These are phyloP conservation scores for Asobara japonica DNA, from an alignment of 1,140 invertebrate species.

Conservation along the genomic window DNA sequence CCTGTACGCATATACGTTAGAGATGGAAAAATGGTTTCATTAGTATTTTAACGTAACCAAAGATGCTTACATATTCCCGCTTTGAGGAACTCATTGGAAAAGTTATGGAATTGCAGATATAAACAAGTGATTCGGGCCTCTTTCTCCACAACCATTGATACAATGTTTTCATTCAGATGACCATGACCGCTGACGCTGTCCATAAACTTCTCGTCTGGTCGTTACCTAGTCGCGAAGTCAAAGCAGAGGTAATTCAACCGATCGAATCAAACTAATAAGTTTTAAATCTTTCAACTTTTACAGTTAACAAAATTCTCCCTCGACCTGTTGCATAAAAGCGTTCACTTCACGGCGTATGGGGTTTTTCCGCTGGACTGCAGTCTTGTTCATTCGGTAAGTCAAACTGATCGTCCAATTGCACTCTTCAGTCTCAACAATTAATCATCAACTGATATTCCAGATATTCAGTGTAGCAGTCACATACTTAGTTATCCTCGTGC, in stretches of 20 bases:
- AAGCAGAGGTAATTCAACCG: neutral
- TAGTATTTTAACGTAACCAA: too few species aligned
- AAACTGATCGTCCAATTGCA: neutral
- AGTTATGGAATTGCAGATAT: too few species aligned
- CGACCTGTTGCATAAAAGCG: slow-evolving; percentile 67
- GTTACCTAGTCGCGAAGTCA: neutral
- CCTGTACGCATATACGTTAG: too few species aligned
- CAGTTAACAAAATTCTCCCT: slow-evolving; percentile 69
- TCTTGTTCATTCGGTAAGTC: slow-evolving; percentile 67
- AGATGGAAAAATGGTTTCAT: too few species aligned
- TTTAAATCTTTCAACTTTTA: too few species aligned
- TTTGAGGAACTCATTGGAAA: too few species aligned
- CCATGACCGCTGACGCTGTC: neutral
- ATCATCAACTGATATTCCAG: neutral
- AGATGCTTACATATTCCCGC: too few species aligned
- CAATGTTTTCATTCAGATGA: neutral
- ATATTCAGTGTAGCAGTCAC: slow-evolving; percentile 1
- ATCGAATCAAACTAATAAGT: too few species aligned
- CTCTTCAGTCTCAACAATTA: neutral
- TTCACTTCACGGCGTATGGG: slow-evolving; percentile 69
- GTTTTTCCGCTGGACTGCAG: slow-evolving; percentile 69
- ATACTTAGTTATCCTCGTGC: slow-evolving; percentile 10
- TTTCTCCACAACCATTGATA: too few species aligned
- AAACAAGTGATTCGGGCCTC: too few species aligned
- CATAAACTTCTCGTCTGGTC: neutral